A percentile compares a stretch with the other conserved stretches of the same genome.
Evolutionary conservation across 2,113 vertebrate species (phyloP).

Genomic region (Trematocara marginatum): DNA sequence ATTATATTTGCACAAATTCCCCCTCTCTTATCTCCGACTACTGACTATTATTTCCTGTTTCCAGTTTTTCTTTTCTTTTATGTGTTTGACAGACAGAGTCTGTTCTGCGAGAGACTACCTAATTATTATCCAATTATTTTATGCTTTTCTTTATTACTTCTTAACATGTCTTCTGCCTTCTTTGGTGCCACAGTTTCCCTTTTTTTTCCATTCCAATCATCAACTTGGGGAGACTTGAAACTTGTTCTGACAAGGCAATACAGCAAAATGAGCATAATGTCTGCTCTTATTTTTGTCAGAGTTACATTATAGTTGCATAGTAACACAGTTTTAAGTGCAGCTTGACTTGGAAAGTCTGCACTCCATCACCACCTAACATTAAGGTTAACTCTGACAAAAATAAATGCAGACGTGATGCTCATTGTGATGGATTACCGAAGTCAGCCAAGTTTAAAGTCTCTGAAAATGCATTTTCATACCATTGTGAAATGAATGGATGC

Average conservation of each 20-base stretch:
- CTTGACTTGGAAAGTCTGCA: slow-evolving; percentile 4
- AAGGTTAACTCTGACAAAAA: slow-evolving; percentile 38
- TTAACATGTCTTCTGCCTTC: neutral
- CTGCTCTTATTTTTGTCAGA: slow-evolving; percentile 22
- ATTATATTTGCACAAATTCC: neutral
- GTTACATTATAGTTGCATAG: slow-evolving; percentile 19
- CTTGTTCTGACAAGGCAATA: neutral
- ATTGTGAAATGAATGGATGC: slow-evolving; percentile 20
- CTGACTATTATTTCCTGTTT: neutral
- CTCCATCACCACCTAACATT: neutral
- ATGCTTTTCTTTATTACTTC: neutral
- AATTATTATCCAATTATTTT: neutral
- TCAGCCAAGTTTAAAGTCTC: slow-evolving; percentile 38
- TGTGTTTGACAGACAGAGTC: neutral
- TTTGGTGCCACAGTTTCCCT: neutral
- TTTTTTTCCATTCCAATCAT: neutral
- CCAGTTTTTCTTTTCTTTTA: neutral
- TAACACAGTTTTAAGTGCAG: slow-evolving; percentile 26
- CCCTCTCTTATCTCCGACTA: neutral
- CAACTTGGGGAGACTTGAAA: neutral
- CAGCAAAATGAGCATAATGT: slow-evolving; percentile 39
- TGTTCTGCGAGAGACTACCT: neutral
- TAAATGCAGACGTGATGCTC: slow-evolving; percentile 37
- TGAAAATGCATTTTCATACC: slow-evolving; percentile 34
- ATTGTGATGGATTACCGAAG: slow-evolving; percentile 46